A percentile compares a stretch with the other conserved stretches of the same genome.
Evolutionary conservation across 1,140 invertebrate genomes (phyloP).

Genomic region (Calliopsis andreniformis): DNA sequence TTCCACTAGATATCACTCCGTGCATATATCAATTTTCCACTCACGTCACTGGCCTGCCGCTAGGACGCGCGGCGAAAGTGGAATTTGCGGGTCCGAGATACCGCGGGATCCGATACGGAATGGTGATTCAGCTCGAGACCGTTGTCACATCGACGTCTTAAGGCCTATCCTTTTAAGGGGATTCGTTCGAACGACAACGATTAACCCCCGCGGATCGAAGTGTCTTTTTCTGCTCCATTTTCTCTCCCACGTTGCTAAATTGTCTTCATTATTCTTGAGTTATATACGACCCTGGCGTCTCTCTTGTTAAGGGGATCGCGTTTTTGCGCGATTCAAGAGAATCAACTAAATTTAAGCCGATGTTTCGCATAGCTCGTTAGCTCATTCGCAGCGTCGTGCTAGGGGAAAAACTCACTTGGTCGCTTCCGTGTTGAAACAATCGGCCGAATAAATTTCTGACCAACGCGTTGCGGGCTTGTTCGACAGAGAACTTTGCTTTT

Average conservation of each 20-base stretch:
- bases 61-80: conserved; percentile 42
- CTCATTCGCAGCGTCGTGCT: neutral
- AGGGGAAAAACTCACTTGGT: neutral
- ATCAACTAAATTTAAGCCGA: too few relatives aligned
- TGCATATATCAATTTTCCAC: conserved; percentile 80
- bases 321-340: too few relatives aligned
- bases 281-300: too few relatives aligned
- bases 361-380: neutral
- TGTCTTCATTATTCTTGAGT: too few relatives aligned
- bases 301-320: too few relatives aligned
- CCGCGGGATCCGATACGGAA: conserved; percentile 11
- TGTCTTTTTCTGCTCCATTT: neutral
- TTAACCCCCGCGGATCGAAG: neutral
- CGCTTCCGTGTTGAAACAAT: neutral
- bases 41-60: conserved; percentile 69
- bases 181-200: neutral
- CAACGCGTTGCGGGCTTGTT: conserved; percentile 9
- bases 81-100: conserved; percentile 22
- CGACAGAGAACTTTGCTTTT: conserved; percentile 11
- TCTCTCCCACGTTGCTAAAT: too few relatives aligned
- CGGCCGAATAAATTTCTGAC: neutral
- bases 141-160: neutral
- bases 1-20: conserved; percentile 70
- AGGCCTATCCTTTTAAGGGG: neutral
- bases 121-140: neutral